These are phyloP conservation scores for Microvelia longipes DNA, from an alignment of 1,140 invertebrate species.

Conservation along the genomic window DNA sequence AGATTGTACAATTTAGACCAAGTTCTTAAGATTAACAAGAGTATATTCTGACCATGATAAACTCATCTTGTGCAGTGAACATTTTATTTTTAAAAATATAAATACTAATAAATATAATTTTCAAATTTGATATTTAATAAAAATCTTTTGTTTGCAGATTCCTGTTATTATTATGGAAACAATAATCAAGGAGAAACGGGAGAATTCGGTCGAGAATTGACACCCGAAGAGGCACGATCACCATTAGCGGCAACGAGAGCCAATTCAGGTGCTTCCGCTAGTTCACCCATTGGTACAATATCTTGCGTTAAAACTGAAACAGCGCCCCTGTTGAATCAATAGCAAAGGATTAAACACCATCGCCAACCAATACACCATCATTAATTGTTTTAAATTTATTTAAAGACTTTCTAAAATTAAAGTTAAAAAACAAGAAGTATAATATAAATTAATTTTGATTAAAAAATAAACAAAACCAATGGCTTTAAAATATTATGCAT, in stretches of 20 bases:
- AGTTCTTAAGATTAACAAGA: too few relatives aligned
- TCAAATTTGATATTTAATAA: too few relatives aligned
- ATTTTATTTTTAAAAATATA: too few relatives aligned
- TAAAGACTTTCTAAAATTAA: too few relatives aligned
- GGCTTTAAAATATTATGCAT: too few relatives aligned
- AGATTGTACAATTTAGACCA: too few relatives aligned
- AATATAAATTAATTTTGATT: too few relatives aligned
- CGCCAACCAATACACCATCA: background rate
- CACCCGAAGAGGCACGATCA: slow-evolving; percentile 36
- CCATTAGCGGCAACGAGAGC: slow-evolving; percentile 51
- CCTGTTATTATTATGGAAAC: slow-evolving; percentile 48
- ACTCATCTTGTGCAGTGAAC: too few relatives aligned
- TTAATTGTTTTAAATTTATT: background rate
- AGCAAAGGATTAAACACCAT: background rate
- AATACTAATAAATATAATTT: too few relatives aligned
- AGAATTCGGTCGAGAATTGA: slow-evolving; percentile 19
- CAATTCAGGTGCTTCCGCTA: slow-evolving; percentile 49
- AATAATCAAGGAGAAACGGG: slow-evolving; percentile 34
- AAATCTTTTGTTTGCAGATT: slow-evolving; percentile 34
- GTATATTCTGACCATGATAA: too few relatives aligned
- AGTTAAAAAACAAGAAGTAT: too few relatives aligned
- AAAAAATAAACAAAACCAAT: too few relatives aligned
- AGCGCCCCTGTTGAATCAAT: background rate
- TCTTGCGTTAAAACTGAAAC: slow-evolving; percentile 25
- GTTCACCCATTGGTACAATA: slow-evolving; percentile 53